These are phyloP conservation scores for Salvator merianae DNA, from an alignment of 2,113 vertebrate genomes.

Conservation along the genomic window DNA sequence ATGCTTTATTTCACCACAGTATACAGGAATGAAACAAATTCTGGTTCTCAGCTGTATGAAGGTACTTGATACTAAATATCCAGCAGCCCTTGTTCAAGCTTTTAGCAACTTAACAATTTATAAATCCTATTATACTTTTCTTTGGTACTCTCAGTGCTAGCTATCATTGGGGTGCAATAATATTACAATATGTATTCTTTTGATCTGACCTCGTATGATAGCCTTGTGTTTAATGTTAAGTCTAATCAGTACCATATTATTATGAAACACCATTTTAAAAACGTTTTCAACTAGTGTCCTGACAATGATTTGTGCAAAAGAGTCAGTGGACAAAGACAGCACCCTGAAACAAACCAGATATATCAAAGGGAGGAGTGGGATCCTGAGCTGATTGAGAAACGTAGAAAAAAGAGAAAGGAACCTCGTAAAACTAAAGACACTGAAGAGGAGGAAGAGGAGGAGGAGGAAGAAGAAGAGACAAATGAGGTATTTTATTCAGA, in stretches of 20 bases:
- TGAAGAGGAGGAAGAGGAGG: slow-evolving; percentile 66
- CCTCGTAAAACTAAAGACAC: slow-evolving; percentile 57
- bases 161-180: background rate
- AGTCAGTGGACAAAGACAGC: slow-evolving; percentile 83
- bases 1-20: background rate
- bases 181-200: background rate
- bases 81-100: background rate
- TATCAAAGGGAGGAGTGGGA: slow-evolving; percentile 83
- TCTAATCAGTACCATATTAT: background rate
- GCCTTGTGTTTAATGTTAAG: background rate
- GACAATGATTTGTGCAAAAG: slow-evolving; percentile 86
- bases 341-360: slow-evolving; percentile 76
- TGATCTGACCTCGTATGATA: background rate
- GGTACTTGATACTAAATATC: background rate
- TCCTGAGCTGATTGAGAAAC: slow-evolving; percentile 63
- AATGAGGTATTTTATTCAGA: slow-evolving; percentile 63
- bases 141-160: background rate
- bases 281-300: slow-evolving; percentile 78
- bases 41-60: background rate
- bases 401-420: slow-evolving; percentile 66
- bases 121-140: background rate
- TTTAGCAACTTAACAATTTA: background rate
- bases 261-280: slow-evolving; percentile 1
- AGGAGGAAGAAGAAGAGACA: slow-evolving; percentile 64
- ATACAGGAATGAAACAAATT: background rate